Evolutionary conservation across 1,140 invertebrate species (phyloP), one percentile per base, ranked within the genome.

Genomic region (Whitmania pigra): DNA sequence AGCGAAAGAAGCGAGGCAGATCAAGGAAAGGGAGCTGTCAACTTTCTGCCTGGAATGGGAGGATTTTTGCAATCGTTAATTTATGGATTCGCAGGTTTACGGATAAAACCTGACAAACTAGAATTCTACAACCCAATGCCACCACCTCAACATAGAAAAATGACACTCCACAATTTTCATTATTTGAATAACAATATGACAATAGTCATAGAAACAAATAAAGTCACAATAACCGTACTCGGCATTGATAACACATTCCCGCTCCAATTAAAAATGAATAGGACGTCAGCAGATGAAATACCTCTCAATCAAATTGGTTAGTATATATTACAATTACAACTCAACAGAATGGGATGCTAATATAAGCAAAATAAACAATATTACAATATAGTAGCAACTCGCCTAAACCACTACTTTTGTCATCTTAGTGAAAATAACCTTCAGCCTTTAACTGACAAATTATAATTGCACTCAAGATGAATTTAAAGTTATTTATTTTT

Each of bases 21-120:
- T 55, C 73, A 74, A 36, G 63, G 54, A 49, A 31, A 27, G 15
- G 73, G 73, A 20, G n/a, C 54, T 0, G 71, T 72, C n/a, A 74
- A 74, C 63, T 74, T 67, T 29, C 73, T 74, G 0, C 73, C 73
- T 25, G 73, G 73, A 54, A 74, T 74, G 73, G 73, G 70, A 11
- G 73, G 20, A 29, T 74, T 72, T 53, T 53, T 74, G 13, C 73
- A 74, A 53, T 74, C 73, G 29, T 49, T 74, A 18, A 72, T 74
- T 40, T 74, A 72, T 66, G 73, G 73, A 36, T 74, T 74, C 60
- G 73, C 29, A 68, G 73, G 73, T 11, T 40, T 74, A 20, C 73
- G 73, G 15, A 72, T 74, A 25, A 31, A 69, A 49, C 73, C 73
- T 18, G 57, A 74, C 54, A 72, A 36, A 53, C 29, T 74, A 22